A percentile compares a stretch with the other conserved stretches of the same genome.
These are phyloP conservation scores for Dasyornis broadbenti DNA, from an alignment of 2,113 vertebrate genomes.

Conservation along the genomic window DNA sequence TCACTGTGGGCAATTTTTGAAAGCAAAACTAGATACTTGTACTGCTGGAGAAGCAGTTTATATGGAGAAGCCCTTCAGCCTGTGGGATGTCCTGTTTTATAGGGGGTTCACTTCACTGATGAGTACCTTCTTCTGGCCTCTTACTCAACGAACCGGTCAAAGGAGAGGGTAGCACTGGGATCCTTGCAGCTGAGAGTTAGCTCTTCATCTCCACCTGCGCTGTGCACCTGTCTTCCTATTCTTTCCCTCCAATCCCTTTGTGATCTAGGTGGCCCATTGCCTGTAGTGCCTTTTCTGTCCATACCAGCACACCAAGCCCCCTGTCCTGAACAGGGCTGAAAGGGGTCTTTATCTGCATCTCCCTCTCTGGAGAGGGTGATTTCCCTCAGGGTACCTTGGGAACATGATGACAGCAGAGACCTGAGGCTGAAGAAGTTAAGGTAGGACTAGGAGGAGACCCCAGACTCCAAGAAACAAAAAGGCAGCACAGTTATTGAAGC, in stretches of 20 bases:
- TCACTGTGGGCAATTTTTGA: not conserved
- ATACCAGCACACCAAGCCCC: not conserved
- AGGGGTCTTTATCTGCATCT: not conserved
- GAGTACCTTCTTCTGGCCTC: not conserved
- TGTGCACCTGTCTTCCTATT: not conserved
- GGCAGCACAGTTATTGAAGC: not conserved
- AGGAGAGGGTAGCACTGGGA: not conserved
- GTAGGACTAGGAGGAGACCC: not conserved
- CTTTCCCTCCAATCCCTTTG: not conserved
- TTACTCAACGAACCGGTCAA: not conserved
- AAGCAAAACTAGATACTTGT: not conserved
- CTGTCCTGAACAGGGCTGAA: not conserved
- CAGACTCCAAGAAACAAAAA: not conserved
- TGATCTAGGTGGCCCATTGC: not conserved
- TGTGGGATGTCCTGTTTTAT: not conserved
- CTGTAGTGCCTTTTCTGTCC: not conserved
- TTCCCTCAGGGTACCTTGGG: not conserved
- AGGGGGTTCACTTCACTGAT: not conserved
- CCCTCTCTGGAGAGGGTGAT: not conserved
- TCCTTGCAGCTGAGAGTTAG: not conserved
- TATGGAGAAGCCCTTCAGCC: not conserved
- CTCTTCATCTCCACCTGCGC: not conserved
- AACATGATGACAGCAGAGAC: not conserved
- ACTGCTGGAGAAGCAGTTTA: not conserved
- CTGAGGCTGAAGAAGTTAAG: not conserved